phyloP scores from a whole-genome alignment of 2,797 vertebrate genomes.

The Cynopterus sphinx region DNA sequence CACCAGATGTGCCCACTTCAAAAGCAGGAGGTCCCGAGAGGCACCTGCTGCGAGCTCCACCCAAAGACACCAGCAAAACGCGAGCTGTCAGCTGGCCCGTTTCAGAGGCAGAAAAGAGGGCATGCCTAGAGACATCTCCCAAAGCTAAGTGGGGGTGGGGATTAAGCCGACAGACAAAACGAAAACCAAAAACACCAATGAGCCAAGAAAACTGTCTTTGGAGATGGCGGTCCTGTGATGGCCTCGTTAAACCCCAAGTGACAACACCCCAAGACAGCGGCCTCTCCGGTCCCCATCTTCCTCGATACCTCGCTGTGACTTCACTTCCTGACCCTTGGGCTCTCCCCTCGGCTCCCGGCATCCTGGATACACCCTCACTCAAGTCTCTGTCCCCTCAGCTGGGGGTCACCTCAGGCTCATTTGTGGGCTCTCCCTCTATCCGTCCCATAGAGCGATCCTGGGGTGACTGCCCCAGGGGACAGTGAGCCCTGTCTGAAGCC shows the following conservation, averaged over 20 bases:
- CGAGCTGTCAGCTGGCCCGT: fast-evolving
- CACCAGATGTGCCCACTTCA: neutral
- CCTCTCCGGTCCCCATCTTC: neutral
- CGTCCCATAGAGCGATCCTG: neutral
- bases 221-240: neutral
- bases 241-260: fast-evolving
- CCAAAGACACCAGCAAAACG: neutral
- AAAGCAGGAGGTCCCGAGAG: neutral
- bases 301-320: neutral
- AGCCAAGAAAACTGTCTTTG: neutral
- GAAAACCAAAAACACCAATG: neutral
- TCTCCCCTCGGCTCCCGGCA: neutral
- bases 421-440: neutral
- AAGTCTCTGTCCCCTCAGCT: neutral
- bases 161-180: neutral
- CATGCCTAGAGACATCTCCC: neutral
- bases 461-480: neutral
- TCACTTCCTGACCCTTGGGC: fast-evolving
- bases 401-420: neutral
- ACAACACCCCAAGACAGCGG: neutral
- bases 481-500: neutral
- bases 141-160: fast-evolving
- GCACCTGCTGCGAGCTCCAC: neutral
- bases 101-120: neutral
- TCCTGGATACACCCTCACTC: neutral